phyloP scores from a whole-genome alignment of 2,888 invertebrate species.

The Abscondita cerata region DNA sequence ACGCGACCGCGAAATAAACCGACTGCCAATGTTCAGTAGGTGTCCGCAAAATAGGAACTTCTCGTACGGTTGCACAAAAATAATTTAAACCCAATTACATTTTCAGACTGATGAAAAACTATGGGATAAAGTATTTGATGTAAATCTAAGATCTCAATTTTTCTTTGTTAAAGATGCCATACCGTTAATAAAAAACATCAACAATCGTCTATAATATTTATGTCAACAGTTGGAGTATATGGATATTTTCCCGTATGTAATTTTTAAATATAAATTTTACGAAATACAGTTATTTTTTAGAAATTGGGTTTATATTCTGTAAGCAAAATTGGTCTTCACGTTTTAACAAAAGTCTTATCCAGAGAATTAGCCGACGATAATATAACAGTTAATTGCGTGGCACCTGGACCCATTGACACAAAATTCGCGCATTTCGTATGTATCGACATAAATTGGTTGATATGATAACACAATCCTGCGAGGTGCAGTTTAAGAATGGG shows the following conservation, averaged over 20 bases:
- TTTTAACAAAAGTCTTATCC: slow-evolving; percentile 84
- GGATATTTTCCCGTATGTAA: slow-evolving; percentile 56
- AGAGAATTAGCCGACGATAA: slow-evolving; percentile 78
- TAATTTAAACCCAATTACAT: too few relatives aligned
- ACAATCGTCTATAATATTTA: slow-evolving; percentile 84
- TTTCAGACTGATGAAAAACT: slow-evolving; percentile 78
- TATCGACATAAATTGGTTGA: too few relatives aligned
- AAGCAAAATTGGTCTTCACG: slow-evolving; percentile 91
- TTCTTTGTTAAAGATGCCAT: slow-evolving; percentile 86
- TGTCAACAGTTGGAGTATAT: slow-evolving; percentile 88
- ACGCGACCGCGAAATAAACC: too few relatives aligned
- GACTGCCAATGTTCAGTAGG: slow-evolving; percentile 82
- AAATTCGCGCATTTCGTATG: slow-evolving; percentile 83
- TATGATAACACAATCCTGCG: too few relatives aligned
- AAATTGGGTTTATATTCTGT: slow-evolving; percentile 88
- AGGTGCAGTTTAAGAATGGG: too few relatives aligned
- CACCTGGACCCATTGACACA: slow-evolving; percentile 91
- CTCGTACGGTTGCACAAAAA: too few relatives aligned
- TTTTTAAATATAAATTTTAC: background rate
- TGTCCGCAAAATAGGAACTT: too few relatives aligned
- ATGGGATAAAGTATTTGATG: slow-evolving; percentile 97
- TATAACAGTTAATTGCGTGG: slow-evolving; percentile 92
- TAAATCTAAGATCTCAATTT: slow-evolving; percentile 91
- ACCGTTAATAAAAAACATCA: slow-evolving; percentile 81
- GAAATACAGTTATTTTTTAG: slow-evolving; percentile 58